Conservation (phyloP, 1,140 invertebrate species). For the Leptoteleia sp. region DNA sequence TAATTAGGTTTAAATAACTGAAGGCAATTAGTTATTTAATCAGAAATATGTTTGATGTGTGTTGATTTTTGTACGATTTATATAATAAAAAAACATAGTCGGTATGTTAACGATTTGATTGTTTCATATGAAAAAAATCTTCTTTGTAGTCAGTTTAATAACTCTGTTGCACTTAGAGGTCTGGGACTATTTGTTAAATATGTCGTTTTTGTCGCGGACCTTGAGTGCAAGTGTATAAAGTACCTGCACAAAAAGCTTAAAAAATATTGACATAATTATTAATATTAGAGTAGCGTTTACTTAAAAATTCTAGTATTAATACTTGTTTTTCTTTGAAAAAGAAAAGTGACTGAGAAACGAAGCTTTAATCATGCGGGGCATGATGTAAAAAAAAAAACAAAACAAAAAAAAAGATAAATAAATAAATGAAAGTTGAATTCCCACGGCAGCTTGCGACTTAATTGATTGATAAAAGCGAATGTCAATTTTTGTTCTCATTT, state of each 20-base stretch:
- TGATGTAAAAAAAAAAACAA: too few relatives aligned
- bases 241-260: slow-evolving; percentile 58
- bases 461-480: slow-evolving; percentile 7
- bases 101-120: slow-evolving; percentile 32
- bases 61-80: slow-evolving; percentile 52
- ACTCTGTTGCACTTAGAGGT: slow-evolving; percentile 23
- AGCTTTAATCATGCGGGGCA: slow-evolving; percentile 58
- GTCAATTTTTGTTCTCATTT: slow-evolving; percentile 9
- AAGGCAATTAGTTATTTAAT: too few relatives aligned
- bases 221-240: slow-evolving; percentile 48
- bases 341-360: slow-evolving; percentile 44
- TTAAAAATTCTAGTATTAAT: slow-evolving; percentile 55
- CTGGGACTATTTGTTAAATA: slow-evolving; percentile 39
- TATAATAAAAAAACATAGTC: slow-evolving; percentile 33
- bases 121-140: slow-evolving; percentile 22
- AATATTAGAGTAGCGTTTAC: slow-evolving; percentile 51
- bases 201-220: slow-evolving; percentile 36
- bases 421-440: slow-evolving; percentile 33
- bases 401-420: too few relatives aligned
- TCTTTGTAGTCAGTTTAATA: slow-evolving; percentile 30
- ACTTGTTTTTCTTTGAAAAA: slow-evolving; percentile 45
- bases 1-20: slow-evolving; percentile 16
- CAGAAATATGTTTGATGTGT: slow-evolving; percentile 45
- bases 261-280: slow-evolving; percentile 52
- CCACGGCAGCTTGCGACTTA: slow-evolving; percentile 50